A percentile compares a stretch with the other conserved stretches of the same genome.
phyloP scores from a whole-genome alignment of 37 sponge, comb jelly and placozoan species.

The Spongilla lacustris region DNA sequence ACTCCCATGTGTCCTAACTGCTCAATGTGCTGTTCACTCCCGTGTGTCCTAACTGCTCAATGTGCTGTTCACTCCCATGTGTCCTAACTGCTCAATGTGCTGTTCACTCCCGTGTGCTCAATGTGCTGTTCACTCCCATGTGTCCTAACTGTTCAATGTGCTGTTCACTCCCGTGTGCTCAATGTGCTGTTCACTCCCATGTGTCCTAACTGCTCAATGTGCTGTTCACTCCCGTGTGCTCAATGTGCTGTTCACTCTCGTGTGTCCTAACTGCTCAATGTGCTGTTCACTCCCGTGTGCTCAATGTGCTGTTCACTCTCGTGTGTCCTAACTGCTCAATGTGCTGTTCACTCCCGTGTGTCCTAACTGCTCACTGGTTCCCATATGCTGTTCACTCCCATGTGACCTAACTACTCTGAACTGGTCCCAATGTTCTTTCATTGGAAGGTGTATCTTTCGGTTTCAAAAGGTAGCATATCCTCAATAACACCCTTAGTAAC shows the following conservation, averaged over 20 bases:
- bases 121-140: too few relatives aligned
- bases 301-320: too few relatives aligned
- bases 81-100: neutral
- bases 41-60: too few relatives aligned
- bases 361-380: neutral
- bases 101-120: too few relatives aligned
- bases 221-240: neutral
- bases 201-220: too few relatives aligned
- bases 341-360: neutral
- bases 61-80: neutral
- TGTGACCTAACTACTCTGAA: neutral
- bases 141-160: too few relatives aligned
- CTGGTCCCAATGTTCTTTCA: neutral
- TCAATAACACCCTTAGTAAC: too few relatives aligned
- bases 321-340: too few relatives aligned
- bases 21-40: too few relatives aligned
- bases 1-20: neutral
- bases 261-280: too few relatives aligned
- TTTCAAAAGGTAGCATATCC: slow-evolving; percentile 44
- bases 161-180: neutral
- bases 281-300: neutral
- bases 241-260: too few relatives aligned
- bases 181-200: too few relatives aligned
- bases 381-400: neutral
- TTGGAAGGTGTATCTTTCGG: slow-evolving; percentile 58